A percentile compares a stretch with the other conserved stretches of the same genome.
phyloP scores from a whole-genome alignment of 2,113 vertebrate species.

The Hymenochirus boettgeri region DNA sequence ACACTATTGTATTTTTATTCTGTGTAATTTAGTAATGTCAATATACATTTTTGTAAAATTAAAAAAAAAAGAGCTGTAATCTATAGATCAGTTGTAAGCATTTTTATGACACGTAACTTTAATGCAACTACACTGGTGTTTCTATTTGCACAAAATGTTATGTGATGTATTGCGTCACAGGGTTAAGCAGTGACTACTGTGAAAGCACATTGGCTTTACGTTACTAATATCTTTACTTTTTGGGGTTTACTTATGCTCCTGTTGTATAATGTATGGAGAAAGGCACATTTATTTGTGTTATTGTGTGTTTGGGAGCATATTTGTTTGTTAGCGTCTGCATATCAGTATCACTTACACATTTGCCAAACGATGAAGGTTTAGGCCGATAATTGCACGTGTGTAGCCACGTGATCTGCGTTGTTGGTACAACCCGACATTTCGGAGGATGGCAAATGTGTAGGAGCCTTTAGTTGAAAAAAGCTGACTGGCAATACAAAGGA shows the following conservation, averaged over 20 bases:
- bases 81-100: slow-evolving; percentile 60
- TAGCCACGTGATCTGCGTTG: too few relatives aligned
- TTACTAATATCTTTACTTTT: slow-evolving; percentile 49
- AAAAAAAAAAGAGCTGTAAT: slow-evolving; percentile 55
- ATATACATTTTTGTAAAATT: slow-evolving; percentile 70
- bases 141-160: slow-evolving; percentile 82
- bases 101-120: slow-evolving; percentile 69
- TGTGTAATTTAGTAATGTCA: slow-evolving; percentile 69
- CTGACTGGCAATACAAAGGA: too few relatives aligned
- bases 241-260: slow-evolving; percentile 55
- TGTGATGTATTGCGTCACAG: slow-evolving; percentile 74
- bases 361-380: too few relatives aligned
- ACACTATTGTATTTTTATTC: slow-evolving; percentile 75
- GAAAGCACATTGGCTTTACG: slow-evolving; percentile 57
- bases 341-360: too few relatives aligned
- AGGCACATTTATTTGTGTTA: too few relatives aligned
- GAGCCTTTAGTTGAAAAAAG: too few relatives aligned
- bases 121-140: slow-evolving; percentile 91
- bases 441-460: too few relatives aligned
- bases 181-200: slow-evolving; percentile 66
- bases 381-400: too few relatives aligned
- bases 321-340: neutral
- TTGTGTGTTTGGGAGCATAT: slow-evolving; percentile 10
- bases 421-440: too few relatives aligned
- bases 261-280: too few relatives aligned